phyloP scores from a whole-genome alignment of 53 echinoderm and acorn worm genomes.

The Holothuria scabra region DNA sequence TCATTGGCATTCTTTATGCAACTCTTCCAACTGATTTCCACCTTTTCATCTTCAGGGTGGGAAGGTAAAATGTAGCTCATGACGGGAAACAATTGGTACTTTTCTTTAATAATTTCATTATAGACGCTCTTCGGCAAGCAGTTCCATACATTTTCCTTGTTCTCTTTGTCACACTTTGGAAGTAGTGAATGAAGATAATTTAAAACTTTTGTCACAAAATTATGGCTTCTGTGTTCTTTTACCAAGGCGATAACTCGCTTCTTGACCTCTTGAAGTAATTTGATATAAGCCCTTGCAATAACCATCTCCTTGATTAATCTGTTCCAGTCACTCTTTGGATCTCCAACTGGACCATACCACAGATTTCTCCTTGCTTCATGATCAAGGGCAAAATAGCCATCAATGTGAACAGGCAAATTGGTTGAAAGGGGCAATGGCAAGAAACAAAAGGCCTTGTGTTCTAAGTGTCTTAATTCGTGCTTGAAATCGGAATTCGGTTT shows the following conservation, averaged over 20 bases:
- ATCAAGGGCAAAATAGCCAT: conserved; percentile 80
- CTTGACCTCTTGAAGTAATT: not conserved
- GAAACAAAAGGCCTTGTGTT: conserved; percentile 58
- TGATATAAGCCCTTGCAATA: conserved; percentile 41
- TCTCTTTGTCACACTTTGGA: no score
- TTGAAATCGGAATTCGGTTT: no score
- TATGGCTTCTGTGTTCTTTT: not conserved
- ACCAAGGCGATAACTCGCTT: not conserved
- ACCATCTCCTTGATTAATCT: conserved; percentile 1
- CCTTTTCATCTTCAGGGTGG: not conserved
- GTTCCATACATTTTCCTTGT: no score
- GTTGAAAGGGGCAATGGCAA: conserved; percentile 69
- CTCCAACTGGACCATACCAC: conserved; percentile 56
- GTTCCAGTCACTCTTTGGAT: conserved; percentile 56
- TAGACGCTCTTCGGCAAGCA: not conserved
- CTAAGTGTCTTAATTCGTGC: not conserved
- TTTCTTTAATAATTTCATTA: not conserved
- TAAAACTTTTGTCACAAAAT: no score
- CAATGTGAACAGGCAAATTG: conserved; percentile 78
- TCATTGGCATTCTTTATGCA: not conserved
- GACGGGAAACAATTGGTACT: conserved; percentile 3
- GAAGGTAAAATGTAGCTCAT: not conserved
- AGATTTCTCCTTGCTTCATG: conserved; percentile 62
- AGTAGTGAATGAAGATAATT: no score
- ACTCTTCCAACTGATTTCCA: not conserved